Base-by-base conservation (phyloP, 1,140 invertebrate species). In the Penaeus indicus region DNA sequence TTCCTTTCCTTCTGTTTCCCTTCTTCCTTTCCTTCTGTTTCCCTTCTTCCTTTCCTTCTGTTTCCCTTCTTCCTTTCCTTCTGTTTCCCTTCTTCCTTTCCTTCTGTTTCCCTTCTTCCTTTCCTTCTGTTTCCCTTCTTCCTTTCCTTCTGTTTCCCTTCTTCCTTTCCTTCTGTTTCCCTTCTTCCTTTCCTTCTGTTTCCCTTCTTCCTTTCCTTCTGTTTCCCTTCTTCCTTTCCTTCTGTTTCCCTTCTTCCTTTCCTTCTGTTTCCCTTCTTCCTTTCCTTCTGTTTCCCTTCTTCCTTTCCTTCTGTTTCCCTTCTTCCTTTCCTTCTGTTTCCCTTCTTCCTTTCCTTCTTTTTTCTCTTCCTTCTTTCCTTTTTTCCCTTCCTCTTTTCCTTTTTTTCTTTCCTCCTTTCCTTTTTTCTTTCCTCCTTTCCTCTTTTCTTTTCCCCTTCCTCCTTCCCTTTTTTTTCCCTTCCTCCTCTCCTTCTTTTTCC, bases 1-100 rank as follows among this genome's bases (percentile, higher is more conserved):
- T 21, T 32, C 32, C 16, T 19, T 16, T 18, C 27, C 64, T 64
- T 4, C 60, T 42, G 60, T 27, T 63, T 75, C 79, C 42, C 60
- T 25, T n/a, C 27, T 54, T 64, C n/a, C 61, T 61, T 60, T 77
- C 77, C 62, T 67, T 22, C 38, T 82, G 38, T 87, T 61, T 62
- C 78, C 61, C 61, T 60, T 27, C 64, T 27, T 32, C 27, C 81
- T 69, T 75, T 32, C 38, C 32, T 63, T 38, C n/a, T 22, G 21
- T 21, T 79, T 38, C n/a, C 47, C 62, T 16, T 60, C 25, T 27
- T 78, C 60, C 25, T 16, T 27, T 47, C 32, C 16, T 77, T 27
- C 21, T 27, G 11, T 54, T 42, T 38, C 47, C 16, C 21, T 60
- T 22, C 21, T 38, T 64, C 21, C 4, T 67, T 42, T 11, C 13